Percentiles rank a stretch among this genome's conserved stretches.
These are phyloP conservation scores for Limenitis camilla DNA, from an alignment of 2,888 invertebrate genomes.

Conservation along the genomic window DNA sequence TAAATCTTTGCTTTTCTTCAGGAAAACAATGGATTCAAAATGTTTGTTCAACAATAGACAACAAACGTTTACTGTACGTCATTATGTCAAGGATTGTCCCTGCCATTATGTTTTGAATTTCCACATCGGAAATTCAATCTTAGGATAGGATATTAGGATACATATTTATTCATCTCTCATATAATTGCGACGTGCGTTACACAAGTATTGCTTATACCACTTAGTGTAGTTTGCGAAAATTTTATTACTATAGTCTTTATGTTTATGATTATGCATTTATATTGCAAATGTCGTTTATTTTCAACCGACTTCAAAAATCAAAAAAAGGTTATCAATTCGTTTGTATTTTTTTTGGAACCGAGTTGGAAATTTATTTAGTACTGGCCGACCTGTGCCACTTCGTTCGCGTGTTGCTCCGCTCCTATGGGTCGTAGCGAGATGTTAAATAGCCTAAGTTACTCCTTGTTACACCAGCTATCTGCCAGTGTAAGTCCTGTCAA, in stretches of 20 bases:
- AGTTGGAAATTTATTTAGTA: too few species aligned
- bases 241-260: slow-evolving; percentile 2
- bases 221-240: not conserved
- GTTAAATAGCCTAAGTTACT: too few species aligned
- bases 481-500: too few species aligned
- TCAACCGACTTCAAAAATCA: too few species aligned
- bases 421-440: too few species aligned
- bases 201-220: slow-evolving; percentile 11
- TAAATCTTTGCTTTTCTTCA: slow-evolving; percentile 10
- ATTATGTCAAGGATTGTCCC: slow-evolving; percentile 28
- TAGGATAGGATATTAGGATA: slow-evolving; percentile 8
- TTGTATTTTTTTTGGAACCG: too few species aligned
- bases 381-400: too few species aligned
- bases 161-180: slow-evolving; percentile 7
- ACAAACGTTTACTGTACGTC: slow-evolving; percentile 14
- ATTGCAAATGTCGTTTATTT: too few species aligned
- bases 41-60: slow-evolving; percentile 10
- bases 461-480: too few species aligned
- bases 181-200: slow-evolving; percentile 14
- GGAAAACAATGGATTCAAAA: slow-evolving; percentile 16
- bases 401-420: too few species aligned
- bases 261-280: rapidly evolving
- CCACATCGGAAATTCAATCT: slow-evolving; percentile 11
- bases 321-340: too few species aligned
- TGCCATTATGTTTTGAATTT: slow-evolving; percentile 10